Percentiles rank a stretch among this genome's conserved stretches.
Evolutionary conservation across 2,888 invertebrate species (phyloP).

Genomic region (Caenorhabditis auriculariae): DNA sequence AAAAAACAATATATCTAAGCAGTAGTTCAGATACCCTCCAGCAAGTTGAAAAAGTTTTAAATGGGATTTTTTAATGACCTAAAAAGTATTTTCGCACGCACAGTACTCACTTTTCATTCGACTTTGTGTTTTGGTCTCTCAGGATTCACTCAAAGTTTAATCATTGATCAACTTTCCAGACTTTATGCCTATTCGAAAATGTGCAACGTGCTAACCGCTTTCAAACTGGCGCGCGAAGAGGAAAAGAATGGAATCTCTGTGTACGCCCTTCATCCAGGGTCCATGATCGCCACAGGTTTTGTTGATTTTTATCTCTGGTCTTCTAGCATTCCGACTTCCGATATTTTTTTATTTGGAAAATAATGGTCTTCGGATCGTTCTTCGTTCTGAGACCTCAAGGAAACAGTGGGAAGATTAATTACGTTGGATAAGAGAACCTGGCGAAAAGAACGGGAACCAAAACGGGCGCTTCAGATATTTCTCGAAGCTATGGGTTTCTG

Average conservation of each 20-base stretch:
- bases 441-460: too few relatives aligned
- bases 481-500: slow-evolving; percentile 39
- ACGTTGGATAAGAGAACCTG: background rate
- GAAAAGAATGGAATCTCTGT: slow-evolving; percentile 43
- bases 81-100: too few relatives aligned
- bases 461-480: slow-evolving; percentile 42
- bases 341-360: background rate
- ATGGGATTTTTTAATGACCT: too few relatives aligned
- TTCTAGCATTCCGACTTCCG: too few relatives aligned
- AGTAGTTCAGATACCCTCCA: too few relatives aligned
- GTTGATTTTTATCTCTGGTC: too few relatives aligned
- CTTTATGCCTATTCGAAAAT: slow-evolving; percentile 53
- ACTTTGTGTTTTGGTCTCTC: too few relatives aligned
- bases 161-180: too few relatives aligned
- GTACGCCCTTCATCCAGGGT: slow-evolving; percentile 83
- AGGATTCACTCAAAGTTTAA: too few relatives aligned
- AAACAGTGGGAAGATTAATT: background rate
- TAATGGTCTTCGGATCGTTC: background rate
- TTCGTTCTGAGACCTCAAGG: background rate
- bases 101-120: too few relatives aligned
- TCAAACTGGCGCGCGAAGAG: slow-evolving; percentile 49
- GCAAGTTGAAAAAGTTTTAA: too few relatives aligned
- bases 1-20: too few relatives aligned
- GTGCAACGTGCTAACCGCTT: slow-evolving; percentile 55
- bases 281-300: slow-evolving; percentile 76